A percentile compares a stretch with the other conserved stretches of the same genome.
Evolutionary conservation across 2,797 vertebrate genomes (phyloP).

Genomic region (Platalea minor): DNA sequence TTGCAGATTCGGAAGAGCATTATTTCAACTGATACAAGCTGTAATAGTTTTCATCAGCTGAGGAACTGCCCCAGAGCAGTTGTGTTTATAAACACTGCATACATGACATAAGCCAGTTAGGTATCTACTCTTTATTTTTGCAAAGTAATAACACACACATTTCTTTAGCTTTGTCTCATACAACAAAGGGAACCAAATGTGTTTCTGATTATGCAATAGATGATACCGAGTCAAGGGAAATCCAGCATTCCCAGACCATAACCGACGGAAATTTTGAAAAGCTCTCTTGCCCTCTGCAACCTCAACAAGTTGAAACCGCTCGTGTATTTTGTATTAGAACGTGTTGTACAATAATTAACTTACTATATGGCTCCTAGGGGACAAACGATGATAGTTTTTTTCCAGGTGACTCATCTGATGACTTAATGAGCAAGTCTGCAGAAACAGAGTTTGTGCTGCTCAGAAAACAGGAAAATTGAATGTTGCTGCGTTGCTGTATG

Average conservation of each 20-base stretch:
- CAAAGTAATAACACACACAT: not conserved
- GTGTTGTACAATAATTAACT: slow-evolving; percentile 50
- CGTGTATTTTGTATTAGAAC: slow-evolving; percentile 16
- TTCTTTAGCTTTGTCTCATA: slow-evolving; percentile 23
- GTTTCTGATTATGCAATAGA: slow-evolving; percentile 52
- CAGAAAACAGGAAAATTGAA: not conserved
- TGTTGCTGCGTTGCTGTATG: not conserved
- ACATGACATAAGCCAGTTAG: not conserved
- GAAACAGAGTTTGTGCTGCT: slow-evolving; percentile 1
- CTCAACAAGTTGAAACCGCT: not conserved
- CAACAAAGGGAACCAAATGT: slow-evolving; percentile 28
- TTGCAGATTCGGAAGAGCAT: not conserved
- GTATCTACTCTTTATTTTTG: slow-evolving; percentile 12
- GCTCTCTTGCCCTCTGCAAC: slow-evolving; percentile 19
- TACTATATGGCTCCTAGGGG: slow-evolving; percentile 37
- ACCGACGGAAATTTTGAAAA: slow-evolving; percentile 46
- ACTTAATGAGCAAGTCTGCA: slow-evolving; percentile 3
- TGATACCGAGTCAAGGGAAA: slow-evolving; percentile 3
- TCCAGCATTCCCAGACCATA: slow-evolving; percentile 46
- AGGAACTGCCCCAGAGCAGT: not conserved
- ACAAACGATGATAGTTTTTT: slow-evolving; percentile 28
- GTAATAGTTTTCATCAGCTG: not conserved
- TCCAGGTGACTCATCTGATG: slow-evolving; percentile 53
- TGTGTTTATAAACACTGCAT: not conserved
- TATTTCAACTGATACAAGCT: not conserved